Base-by-base conservation (phyloP, 1,140 invertebrate genomes). In the Prorops nasuta region DNA sequence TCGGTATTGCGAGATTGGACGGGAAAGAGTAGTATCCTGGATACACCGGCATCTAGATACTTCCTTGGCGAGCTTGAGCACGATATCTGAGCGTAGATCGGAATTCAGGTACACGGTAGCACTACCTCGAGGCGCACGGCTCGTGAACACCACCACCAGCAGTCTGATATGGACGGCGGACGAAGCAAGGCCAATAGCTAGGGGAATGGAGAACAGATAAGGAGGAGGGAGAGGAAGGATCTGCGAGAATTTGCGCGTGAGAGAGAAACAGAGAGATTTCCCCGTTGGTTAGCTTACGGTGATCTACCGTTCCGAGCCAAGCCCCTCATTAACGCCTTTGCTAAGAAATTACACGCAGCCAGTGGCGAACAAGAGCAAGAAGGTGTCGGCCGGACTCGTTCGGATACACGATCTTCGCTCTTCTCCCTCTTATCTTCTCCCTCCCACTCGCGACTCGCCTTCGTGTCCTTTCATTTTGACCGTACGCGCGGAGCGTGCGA, bases 21-120 rank as follows among this genome's bases (percentile, higher is more conserved):
- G 52, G 53, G 54, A 59, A 59, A 63, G 51, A 62, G 56, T 57
- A 66, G 63, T 70, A 71, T 71, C 63, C 69, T 68, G 67, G 67
- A 71, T 69, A 68, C 58, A 49, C 64, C 55, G 58, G 66, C 61
- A 71, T 71, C 69, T 71, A 68, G 69, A 71, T 71, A 70, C 67
- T 69, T 67, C 59, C 63, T 66, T 56, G 54, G 64, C 51, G 63
- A 58, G 67, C 59, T 62, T 53, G 45, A 65, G 60, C 42, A 54
- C 58, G 62, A 62, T 73, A 75, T 73, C 72, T 66, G 56, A 60
- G 63, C 64, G 68, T 70, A 75, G 72, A 75, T 75, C 72, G 72
- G 72, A 75, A 75, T 75, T 75, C 72, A 72, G 72, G 71, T 75
- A 75, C 71, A 73, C 72, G 72, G 72, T 73, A 73, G 71, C 69